Conservation (phyloP, 2,888 invertebrate species). For the Antheraea yamamai region DNA sequence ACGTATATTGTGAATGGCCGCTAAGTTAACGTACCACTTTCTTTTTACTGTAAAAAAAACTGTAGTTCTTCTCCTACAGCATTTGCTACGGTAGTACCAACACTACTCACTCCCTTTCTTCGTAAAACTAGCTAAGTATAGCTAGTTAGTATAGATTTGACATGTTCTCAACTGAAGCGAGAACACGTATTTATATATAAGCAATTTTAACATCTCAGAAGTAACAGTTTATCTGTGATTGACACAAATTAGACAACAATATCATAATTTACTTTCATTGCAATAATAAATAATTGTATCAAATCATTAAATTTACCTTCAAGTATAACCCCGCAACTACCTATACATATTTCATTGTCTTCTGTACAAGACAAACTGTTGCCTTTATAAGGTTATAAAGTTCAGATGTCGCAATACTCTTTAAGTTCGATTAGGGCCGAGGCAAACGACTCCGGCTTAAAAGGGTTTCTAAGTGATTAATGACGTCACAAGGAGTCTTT, state of each 20-base stretch:
- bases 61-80: too few species aligned
- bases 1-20: too few species aligned
- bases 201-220: too few species aligned
- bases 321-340: background rate
- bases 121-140: too few species aligned
- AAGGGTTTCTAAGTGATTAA: background rate
- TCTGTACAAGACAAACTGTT: conserved; percentile 1
- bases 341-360: background rate
- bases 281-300: background rate
- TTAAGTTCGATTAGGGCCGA: conserved; percentile 9
- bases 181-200: too few species aligned
- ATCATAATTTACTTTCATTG: background rate
- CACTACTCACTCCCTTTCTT: too few species aligned
- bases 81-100: too few species aligned
- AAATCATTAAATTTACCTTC: background rate
- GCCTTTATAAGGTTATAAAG: conserved; percentile 4
- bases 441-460: conserved; percentile 12
- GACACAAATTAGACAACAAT: background rate
- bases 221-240: background rate
- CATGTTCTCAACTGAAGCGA: too few species aligned
- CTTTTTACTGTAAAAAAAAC: too few species aligned
- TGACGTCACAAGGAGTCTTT: background rate
- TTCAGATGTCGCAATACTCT: conserved; percentile 1
- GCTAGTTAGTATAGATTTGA: too few species aligned
- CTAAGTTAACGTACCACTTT: too few species aligned